These are phyloP conservation scores for Dryocosmus kuriphilus DNA, from an alignment of 2,888 invertebrate genomes.

Conservation along the genomic window DNA sequence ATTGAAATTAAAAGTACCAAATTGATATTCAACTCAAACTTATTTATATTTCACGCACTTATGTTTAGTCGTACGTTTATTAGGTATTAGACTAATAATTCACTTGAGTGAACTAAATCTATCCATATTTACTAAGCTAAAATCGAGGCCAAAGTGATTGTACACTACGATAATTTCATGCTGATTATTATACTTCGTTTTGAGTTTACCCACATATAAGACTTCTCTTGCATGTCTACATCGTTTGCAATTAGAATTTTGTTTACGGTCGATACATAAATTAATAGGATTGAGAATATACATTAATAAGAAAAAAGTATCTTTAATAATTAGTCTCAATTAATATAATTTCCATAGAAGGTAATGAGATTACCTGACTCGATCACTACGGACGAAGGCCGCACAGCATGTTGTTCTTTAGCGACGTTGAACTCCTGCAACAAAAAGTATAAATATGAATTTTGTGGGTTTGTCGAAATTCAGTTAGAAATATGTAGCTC, in stretches of 20 bases:
- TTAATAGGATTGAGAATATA: background rate
- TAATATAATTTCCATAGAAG: background rate
- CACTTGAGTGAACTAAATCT: no score
- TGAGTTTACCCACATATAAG: background rate
- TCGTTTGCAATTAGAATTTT: background rate
- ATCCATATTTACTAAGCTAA: no score
- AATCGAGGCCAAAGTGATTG: no score
- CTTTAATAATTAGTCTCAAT: background rate
- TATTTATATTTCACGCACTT: no score
- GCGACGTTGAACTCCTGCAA: constrained; percentile 83
- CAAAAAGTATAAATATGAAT: no score
- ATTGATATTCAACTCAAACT: no score
- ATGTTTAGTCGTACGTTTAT: no score
- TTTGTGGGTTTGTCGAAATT: no score
- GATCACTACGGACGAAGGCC: constrained; percentile 79
- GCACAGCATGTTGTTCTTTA: constrained; percentile 83
- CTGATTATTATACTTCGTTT: no score
- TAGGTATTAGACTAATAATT: no score
- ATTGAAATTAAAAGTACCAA: no score
- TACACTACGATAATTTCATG: background rate
- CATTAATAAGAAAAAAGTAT: background rate
- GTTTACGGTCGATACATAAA: background rate
- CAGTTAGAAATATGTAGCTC: no score
- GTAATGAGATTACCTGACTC: constrained; percentile 62
- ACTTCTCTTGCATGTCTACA: background rate